These are phyloP conservation scores for Caenorhabditis macrosperma DNA, from an alignment of 2,888 invertebrate genomes.

Conservation along the genomic window DNA sequence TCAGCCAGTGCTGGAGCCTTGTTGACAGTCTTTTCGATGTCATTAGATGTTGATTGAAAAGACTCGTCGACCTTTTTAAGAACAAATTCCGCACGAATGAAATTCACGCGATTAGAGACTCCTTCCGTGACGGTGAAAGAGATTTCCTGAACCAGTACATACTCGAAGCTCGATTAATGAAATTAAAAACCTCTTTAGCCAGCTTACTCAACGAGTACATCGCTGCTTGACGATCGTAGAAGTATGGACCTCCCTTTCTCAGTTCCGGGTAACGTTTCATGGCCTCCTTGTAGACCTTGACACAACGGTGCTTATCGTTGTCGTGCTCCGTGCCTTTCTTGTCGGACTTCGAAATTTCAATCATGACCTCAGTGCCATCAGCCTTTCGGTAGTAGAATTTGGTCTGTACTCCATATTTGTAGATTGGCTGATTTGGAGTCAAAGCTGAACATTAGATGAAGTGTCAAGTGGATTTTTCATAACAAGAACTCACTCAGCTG, in stretches of 20 bases:
- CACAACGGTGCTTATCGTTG: conserved; percentile 26
- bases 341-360: conserved; percentile 31
- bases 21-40: conserved; percentile 34
- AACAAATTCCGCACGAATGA: conserved; percentile 27
- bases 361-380: background rate
- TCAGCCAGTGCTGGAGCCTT: conserved; percentile 12
- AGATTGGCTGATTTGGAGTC: conserved; percentile 33
- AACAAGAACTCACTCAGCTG: conserved; percentile 10
- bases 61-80: conserved; percentile 35
- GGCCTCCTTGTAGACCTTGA: conserved; percentile 27
- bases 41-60: conserved; percentile 46
- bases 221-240: conserved; percentile 41
- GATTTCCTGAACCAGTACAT: conserved; percentile 16
- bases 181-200: conserved; percentile 5
- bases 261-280: conserved; percentile 5
- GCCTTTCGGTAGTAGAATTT: conserved; percentile 10
- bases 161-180: too few species aligned
- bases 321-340: conserved; percentile 36
- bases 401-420: conserved; percentile 38
- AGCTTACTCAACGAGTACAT: conserved; percentile 18
- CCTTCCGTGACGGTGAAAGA: conserved; percentile 14
- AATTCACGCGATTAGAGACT: conserved; percentile 21
- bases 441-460: background rate
- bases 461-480: background rate
- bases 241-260: conserved; percentile 19